Evolutionary conservation across 2,888 invertebrate genomes (phyloP).

Genomic region (Pinctada fucata): DNA sequence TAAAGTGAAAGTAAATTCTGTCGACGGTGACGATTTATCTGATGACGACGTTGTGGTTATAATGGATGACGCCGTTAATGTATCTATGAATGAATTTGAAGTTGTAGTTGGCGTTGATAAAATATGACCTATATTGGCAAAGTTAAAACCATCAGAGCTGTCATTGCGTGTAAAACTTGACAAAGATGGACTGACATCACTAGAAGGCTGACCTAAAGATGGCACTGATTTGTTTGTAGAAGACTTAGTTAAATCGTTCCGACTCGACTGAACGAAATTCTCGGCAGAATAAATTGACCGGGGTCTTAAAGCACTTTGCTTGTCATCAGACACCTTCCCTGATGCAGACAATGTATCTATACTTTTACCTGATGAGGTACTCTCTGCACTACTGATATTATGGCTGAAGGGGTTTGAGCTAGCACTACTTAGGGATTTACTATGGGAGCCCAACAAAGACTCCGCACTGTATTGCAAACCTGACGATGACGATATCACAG

Average conservation of each 20-base stretch:
- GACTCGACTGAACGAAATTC: constrained; percentile 65
- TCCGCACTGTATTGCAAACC: constrained; percentile 55
- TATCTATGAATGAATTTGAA: constrained; percentile 53
- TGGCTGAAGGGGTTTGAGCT: background rate
- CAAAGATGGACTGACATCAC: constrained; percentile 30
- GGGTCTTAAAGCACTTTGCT: constrained; percentile 38
- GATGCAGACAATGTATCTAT: constrained; percentile 33
- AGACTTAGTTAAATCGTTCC: constrained; percentile 43
- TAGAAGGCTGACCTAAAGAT: constrained; percentile 24
- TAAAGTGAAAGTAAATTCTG: constrained; percentile 53
- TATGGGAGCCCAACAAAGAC: constrained; percentile 48
- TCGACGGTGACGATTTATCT: constrained; percentile 44
- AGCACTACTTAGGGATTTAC: constrained; percentile 7
- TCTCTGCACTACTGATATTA: background rate
- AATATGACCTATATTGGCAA: constrained; percentile 66
- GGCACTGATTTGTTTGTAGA: constrained; percentile 28
- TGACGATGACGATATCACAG: constrained; percentile 40
- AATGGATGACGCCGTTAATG: constrained; percentile 50
- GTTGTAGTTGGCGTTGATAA: constrained; percentile 59
- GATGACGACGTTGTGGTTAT: constrained; percentile 45
- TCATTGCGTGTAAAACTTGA: constrained; percentile 53
- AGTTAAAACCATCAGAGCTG: constrained; percentile 61
- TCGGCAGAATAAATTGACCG: constrained; percentile 65
- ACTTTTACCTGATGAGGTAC: background rate
- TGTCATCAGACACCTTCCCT: constrained; percentile 33